Evolutionary conservation across 2,888 invertebrate genomes (phyloP).

Genomic region (Athalia rosae): DNA sequence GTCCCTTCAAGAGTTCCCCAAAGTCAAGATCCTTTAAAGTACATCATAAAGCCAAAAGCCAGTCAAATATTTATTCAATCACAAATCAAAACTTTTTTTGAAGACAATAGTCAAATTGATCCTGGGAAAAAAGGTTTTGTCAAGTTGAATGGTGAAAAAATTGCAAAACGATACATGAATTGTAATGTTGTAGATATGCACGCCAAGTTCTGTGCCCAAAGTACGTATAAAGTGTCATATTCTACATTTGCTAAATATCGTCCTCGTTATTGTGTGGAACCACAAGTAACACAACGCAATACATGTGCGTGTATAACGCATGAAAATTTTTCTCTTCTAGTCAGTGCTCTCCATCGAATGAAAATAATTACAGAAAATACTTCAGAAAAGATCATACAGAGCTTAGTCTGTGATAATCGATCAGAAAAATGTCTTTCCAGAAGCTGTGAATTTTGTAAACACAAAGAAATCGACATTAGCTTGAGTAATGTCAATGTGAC

Average conservation of each 20-base stretch:
- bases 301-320: slow-evolving; percentile 14
- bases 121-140: not conserved
- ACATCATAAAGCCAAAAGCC: slow-evolving; percentile 4
- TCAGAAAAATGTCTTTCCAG: slow-evolving; percentile 35
- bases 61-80: not conserved
- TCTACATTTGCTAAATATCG: not conserved
- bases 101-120: slow-evolving; percentile 14
- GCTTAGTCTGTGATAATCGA: slow-evolving; percentile 11
- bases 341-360: slow-evolving; percentile 8
- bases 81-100: not conserved
- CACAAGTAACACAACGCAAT: not conserved
- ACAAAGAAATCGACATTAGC: not conserved
- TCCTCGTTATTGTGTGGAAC: slow-evolving; percentile 8
- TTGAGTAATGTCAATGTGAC: not conserved
- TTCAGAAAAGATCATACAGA: slow-evolving; percentile 10
- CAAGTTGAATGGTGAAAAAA: not conserved
- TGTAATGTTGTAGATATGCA: slow-evolving; percentile 1
- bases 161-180: slow-evolving; percentile 1
- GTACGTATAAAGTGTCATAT: not conserved
- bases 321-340: slow-evolving; percentile 22
- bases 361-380: slow-evolving; percentile 22
- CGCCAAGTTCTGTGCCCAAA: not conserved
- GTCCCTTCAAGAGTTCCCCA: not conserved
- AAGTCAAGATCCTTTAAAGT: slow-evolving; percentile 7
- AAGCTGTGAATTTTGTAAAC: not conserved